Evolutionary conservation across 1,140 invertebrate genomes (phyloP).

Genomic region (Ladona fulva): DNA sequence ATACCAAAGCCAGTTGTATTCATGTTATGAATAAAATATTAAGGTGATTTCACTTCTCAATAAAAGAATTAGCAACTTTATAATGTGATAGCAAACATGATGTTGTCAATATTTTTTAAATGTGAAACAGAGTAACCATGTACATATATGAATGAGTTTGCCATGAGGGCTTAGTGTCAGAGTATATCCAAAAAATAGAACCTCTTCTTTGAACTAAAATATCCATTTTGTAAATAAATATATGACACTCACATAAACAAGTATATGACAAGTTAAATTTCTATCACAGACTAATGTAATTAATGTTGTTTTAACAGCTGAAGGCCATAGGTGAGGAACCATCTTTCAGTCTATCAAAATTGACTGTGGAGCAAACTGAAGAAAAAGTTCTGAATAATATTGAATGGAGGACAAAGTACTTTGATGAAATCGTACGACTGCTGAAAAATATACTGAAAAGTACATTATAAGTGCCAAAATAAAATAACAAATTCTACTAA

Average conservation of each 20-base stretch:
- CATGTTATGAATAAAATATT: too few relatives aligned
- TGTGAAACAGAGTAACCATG: too few relatives aligned
- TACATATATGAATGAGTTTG: too few relatives aligned
- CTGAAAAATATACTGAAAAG: background rate
- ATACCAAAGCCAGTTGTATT: too few relatives aligned
- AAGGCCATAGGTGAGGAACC: background rate
- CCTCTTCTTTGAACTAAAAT: background rate
- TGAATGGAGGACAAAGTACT: background rate
- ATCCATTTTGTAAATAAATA: background rate
- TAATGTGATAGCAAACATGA: too few relatives aligned
- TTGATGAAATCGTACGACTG: background rate
- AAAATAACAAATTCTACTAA: too few relatives aligned
- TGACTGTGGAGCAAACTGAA: background rate
- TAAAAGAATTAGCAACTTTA: too few relatives aligned
- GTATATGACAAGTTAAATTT: background rate
- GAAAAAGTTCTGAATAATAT: slow-evolving; percentile 10
- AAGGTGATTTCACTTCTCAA: too few relatives aligned
- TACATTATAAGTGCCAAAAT: too few relatives aligned
- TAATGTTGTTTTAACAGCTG: background rate
- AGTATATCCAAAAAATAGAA: background rate
- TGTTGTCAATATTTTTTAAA: too few relatives aligned
- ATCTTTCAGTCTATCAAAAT: slow-evolving; percentile 3
- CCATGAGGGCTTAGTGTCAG: too few relatives aligned
- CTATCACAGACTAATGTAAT: background rate
- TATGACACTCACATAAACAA: background rate